A percentile compares a stretch with the other conserved stretches of the same genome.
Evolutionary conservation across 2,888 invertebrate species (phyloP).

Genomic region (Sturmia bella): DNA sequence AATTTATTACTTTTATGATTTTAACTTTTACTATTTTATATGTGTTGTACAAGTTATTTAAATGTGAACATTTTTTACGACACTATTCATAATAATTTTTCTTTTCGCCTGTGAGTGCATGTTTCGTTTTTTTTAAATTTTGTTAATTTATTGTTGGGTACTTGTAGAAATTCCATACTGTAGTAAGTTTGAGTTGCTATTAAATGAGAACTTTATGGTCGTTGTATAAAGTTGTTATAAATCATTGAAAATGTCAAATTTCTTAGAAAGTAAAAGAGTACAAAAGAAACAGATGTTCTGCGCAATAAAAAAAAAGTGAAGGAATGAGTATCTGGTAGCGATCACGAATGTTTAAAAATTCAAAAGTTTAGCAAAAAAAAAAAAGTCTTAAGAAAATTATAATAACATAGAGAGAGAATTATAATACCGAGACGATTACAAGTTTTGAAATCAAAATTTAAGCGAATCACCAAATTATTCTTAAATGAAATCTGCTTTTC

Average conservation of each 20-base stretch:
- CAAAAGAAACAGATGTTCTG: slow-evolving; percentile 61
- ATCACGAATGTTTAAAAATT: too few species aligned
- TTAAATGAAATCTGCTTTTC: too few species aligned
- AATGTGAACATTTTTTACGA: slow-evolving; percentile 52
- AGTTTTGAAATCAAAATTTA: too few species aligned
- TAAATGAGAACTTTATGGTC: slow-evolving; percentile 38
- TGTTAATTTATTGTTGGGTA: slow-evolving; percentile 26
- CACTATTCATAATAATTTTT: slow-evolving; percentile 33
- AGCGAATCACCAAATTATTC: too few species aligned
- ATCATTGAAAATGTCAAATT: slow-evolving; percentile 64
- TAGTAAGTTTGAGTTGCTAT: slow-evolving; percentile 40
- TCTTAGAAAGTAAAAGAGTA: slow-evolving; percentile 8
- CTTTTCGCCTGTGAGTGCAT: too few species aligned
- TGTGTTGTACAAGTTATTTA: slow-evolving; percentile 24
- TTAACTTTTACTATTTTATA: slow-evolving; percentile 22
- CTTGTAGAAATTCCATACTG: slow-evolving; percentile 38
- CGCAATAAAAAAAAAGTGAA: not conserved
- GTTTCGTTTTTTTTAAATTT: not conserved
- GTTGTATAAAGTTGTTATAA: slow-evolving; percentile 50
- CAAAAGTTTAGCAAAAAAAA: not conserved
- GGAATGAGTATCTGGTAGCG: slow-evolving; percentile 4
- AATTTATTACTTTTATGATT: slow-evolving; percentile 68
- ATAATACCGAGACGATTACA: too few species aligned
- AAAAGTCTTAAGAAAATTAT: too few species aligned
- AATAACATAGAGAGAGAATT: too few species aligned